Conservation (phyloP, 2,888 invertebrate genomes). For the Meteorus cinctellus region DNA sequence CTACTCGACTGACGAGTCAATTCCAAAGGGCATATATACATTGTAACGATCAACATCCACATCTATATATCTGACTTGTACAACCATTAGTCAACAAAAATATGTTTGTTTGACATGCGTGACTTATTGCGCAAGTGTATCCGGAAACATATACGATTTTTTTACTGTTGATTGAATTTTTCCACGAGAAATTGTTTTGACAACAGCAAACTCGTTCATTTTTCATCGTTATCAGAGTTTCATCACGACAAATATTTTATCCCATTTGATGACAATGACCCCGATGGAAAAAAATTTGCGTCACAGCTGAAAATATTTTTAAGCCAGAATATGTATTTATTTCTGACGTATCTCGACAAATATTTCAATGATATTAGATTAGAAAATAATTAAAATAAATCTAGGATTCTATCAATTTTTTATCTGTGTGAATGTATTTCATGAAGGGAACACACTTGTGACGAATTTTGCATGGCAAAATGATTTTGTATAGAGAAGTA, state of each 20-base stretch:
- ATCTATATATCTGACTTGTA: not conserved
- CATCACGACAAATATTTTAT: not conserved
- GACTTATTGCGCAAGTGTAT: not conserved
- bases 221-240: not conserved
- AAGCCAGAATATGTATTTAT: too few species aligned
- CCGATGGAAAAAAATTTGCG: not conserved
- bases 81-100: conserved; percentile 25
- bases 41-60: conserved; percentile 21
- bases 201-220: not conserved
- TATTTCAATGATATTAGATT: too few species aligned
- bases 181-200: not conserved
- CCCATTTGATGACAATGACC: not conserved
- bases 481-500: not conserved
- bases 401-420: too few species aligned
- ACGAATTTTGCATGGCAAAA: too few species aligned
- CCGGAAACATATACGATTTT: not conserved
- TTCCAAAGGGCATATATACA: conserved; percentile 20
- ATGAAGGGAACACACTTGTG: too few species aligned
- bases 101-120: not conserved
- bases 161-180: conserved; percentile 9
- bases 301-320: not conserved
- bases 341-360: too few species aligned
- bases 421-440: too few species aligned
- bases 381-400: too few species aligned
- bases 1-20: conserved; percentile 48